Evolutionary conservation across 2,888 invertebrate species (phyloP).

Genomic region (Rhopalosiphum nymphaeae): DNA sequence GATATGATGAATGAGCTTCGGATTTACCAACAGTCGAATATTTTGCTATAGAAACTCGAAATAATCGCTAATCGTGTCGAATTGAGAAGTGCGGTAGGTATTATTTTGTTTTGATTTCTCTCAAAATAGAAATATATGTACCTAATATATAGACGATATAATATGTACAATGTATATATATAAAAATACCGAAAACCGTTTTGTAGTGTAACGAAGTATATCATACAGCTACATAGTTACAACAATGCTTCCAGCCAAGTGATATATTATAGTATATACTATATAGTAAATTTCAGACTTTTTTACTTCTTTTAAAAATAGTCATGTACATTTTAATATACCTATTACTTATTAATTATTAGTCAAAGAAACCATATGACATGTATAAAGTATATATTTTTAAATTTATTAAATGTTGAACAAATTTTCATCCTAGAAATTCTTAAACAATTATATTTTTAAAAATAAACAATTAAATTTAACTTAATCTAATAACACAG

Average conservation of each 20-base stretch:
- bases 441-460: background rate
- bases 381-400: background rate
- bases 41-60: background rate
- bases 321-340: background rate
- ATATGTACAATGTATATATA: background rate
- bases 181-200: background rate
- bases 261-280: background rate
- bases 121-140: background rate
- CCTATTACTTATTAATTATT: background rate
- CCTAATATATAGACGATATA: background rate
- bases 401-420: background rate
- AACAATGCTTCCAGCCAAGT: background rate
- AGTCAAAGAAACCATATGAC: background rate
- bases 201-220: background rate
- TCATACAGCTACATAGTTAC: background rate
- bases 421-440: background rate
- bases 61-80: constrained; percentile 8
- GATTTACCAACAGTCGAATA: constrained; percentile 9
- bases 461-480: background rate
- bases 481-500: background rate
- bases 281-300: background rate
- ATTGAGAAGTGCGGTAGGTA: background rate
- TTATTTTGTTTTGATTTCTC: background rate
- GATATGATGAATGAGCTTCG: constrained; percentile 26
- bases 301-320: background rate